These are phyloP conservation scores for Asteroscopus sphinx DNA, from an alignment of 2,888 invertebrate genomes.

Conservation along the genomic window DNA sequence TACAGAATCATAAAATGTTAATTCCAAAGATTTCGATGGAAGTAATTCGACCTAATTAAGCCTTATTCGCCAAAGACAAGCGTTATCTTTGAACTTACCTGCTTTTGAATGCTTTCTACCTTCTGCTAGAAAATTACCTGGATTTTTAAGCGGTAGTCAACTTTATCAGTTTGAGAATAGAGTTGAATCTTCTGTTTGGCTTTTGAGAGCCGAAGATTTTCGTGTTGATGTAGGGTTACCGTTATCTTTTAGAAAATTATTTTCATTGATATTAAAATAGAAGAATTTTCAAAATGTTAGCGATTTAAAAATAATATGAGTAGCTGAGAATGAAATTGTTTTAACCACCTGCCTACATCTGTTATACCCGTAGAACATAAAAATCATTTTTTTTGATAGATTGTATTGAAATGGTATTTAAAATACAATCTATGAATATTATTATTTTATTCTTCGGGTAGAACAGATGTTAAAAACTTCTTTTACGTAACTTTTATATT, in stretches of 20 bases:
- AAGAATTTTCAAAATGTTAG: too few species aligned
- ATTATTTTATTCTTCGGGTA: too few species aligned
- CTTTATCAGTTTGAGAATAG: slow-evolving; percentile 30
- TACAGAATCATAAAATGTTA: slow-evolving; percentile 55
- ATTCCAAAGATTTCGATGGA: slow-evolving; percentile 59
- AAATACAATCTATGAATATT: too few species aligned
- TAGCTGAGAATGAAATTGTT: too few species aligned
- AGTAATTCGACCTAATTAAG: slow-evolving; percentile 84
- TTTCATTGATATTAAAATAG: not conserved
- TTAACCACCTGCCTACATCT: too few species aligned
- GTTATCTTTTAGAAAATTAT: slow-evolving; percentile 1
- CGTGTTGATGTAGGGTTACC: slow-evolving; percentile 55
- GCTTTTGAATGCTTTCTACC: slow-evolving; percentile 68
- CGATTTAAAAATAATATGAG: too few species aligned
- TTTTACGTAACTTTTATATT: too few species aligned
- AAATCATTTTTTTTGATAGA: too few species aligned
- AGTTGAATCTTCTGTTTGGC: slow-evolving; percentile 41
- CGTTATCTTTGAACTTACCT: slow-evolving; percentile 88
- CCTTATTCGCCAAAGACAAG: slow-evolving; percentile 75
- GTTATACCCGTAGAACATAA: too few species aligned
- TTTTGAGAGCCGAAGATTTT: slow-evolving; percentile 66
- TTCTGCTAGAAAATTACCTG: slow-evolving; percentile 54
- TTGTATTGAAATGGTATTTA: too few species aligned
- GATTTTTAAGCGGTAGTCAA: slow-evolving; percentile 28
- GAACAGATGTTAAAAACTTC: too few species aligned